A percentile compares a stretch with the other conserved stretches of the same genome.
Conservation (phyloP, 2,113 vertebrate genomes). For the Solea senegalensis region DNA sequence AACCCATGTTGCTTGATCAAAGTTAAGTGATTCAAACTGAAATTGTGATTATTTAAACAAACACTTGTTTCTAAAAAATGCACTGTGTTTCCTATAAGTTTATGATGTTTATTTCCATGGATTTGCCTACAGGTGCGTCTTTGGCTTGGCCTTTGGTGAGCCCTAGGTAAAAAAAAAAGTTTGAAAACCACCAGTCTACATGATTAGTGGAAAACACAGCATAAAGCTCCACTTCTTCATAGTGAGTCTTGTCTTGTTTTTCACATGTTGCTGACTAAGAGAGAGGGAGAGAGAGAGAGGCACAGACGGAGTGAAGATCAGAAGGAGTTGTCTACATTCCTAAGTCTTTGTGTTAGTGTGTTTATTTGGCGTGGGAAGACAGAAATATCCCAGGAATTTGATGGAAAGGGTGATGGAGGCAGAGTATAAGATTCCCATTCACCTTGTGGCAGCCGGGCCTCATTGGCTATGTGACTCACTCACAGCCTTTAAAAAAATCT, state of each 20-base stretch:
- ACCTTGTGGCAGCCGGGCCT: conserved; percentile 24
- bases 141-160: too few relatives aligned
- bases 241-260: too few relatives aligned
- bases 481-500: conserved; percentile 16
- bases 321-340: conserved; percentile 51
- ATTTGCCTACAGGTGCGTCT: too few relatives aligned
- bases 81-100: too few relatives aligned
- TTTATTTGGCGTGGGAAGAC: conserved; percentile 43
- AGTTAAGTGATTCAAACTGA: too few relatives aligned
- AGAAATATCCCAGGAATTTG: conserved; percentile 66
- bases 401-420: conserved; percentile 46
- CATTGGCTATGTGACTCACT: conserved; percentile 11
- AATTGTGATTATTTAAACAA: too few relatives aligned
- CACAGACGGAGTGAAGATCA: conserved; percentile 4
- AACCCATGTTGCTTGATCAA: too few relatives aligned
- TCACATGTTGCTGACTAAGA: not conserved
- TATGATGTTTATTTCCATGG: too few relatives aligned
- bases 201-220: not conserved
- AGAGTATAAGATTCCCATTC: conserved; percentile 36
- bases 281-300: not conserved
- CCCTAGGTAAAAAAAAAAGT: too few relatives aligned
- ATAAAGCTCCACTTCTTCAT: not conserved
- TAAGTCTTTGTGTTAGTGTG: conserved; percentile 47
- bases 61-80: too few relatives aligned
- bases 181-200: too few relatives aligned